Conservation (phyloP, 1,140 invertebrate genomes). For the Danaus melanippus region DNA sequence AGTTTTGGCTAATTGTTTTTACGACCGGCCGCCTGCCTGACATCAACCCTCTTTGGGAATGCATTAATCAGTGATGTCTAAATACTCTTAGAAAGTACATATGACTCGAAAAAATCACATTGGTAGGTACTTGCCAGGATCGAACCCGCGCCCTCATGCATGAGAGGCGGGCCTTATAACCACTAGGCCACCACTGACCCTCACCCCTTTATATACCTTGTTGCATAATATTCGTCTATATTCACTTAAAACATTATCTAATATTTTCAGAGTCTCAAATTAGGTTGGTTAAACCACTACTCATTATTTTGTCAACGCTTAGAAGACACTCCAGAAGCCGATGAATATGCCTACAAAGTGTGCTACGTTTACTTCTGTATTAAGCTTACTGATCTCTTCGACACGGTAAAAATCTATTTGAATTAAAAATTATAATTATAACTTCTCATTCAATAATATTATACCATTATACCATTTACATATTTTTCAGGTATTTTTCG, state of each 20-base stretch:
- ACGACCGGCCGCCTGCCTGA: too few relatives aligned
- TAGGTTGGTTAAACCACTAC: slow-evolving; percentile 74
- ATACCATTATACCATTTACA: slow-evolving; percentile 78
- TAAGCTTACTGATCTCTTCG: slow-evolving; percentile 80
- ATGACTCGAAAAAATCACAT: too few relatives aligned
- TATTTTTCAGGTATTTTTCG: slow-evolving; percentile 78
- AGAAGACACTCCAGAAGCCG: slow-evolving; percentile 72
- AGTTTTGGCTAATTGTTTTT: too few relatives aligned
- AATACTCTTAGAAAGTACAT: too few relatives aligned
- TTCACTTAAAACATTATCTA: neutral
- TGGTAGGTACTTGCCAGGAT: too few relatives aligned
- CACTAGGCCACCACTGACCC: too few relatives aligned
- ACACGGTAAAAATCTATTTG: slow-evolving; percentile 76
- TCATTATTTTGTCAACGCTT: slow-evolving; percentile 80
- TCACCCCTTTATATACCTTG: too few relatives aligned
- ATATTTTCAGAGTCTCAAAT: slow-evolving; percentile 69
- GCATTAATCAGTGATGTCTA: too few relatives aligned
- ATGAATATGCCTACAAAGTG: slow-evolving; percentile 75
- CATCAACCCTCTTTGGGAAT: too few relatives aligned
- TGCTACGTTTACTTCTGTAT: slow-evolving; percentile 80
- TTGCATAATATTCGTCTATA: neutral
- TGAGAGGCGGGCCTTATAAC: too few relatives aligned
- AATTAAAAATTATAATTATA: slow-evolving; percentile 75
- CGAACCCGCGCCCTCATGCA: too few relatives aligned
- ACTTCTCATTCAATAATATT: slow-evolving; percentile 76